Evolutionary conservation across 2,113 vertebrate genomes (phyloP).

Genomic region (Anhinga rufa): DNA sequence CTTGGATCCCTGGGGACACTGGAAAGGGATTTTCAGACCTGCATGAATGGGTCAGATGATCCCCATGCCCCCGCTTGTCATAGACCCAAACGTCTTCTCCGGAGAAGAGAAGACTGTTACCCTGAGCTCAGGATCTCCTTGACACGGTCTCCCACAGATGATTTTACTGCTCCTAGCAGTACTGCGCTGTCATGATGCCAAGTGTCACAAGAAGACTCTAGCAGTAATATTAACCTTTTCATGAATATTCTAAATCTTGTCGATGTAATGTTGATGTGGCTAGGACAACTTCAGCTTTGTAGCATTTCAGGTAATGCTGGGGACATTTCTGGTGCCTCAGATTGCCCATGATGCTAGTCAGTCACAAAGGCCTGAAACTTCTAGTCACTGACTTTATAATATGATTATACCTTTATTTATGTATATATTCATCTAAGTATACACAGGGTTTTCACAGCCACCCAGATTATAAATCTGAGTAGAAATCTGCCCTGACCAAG

Average conservation of each 20-base stretch:
- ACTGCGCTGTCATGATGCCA: neutral
- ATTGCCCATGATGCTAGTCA: neutral
- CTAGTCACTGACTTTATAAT: neutral
- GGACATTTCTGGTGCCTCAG: neutral
- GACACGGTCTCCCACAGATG: neutral
- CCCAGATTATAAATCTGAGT: neutral
- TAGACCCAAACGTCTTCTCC: neutral
- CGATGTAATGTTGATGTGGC: neutral
- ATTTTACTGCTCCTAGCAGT: neutral
- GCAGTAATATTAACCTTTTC: neutral
- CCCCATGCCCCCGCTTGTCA: fast-evolving
- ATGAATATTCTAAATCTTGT: neutral
- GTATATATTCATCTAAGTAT: neutral
- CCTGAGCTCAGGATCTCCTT: neutral
- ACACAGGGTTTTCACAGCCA: neutral
- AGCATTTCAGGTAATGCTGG: neutral
- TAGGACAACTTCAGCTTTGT: neutral
- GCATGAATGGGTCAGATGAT: neutral
- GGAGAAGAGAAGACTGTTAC: neutral
- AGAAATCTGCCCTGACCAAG: neutral
- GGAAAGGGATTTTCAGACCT: neutral
- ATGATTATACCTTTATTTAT: neutral
- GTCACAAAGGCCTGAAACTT: neutral
- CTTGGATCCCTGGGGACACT: neutral
- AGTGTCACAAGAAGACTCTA: too few relatives aligned